Base-by-base conservation (phyloP, 2,888 invertebrate species). In the Leptothorax acervorum region DNA sequence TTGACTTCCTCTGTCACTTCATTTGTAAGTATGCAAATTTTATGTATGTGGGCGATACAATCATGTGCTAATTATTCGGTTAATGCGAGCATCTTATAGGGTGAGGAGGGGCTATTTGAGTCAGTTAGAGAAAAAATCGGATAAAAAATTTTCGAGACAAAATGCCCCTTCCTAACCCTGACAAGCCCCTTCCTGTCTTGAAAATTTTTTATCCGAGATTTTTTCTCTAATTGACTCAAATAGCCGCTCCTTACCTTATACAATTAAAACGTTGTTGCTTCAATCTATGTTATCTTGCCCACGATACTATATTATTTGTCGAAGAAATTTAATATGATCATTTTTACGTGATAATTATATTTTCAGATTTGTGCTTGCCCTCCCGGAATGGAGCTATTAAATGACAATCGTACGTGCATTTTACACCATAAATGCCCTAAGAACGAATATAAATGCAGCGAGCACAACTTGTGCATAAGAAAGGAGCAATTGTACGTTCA, bases 301-400 rank as follows among this genome's bases (percentile, higher is more conserved):
- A 45, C 12, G 18, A 70, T 23, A 31, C 12, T 18, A 12, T 65
- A n/a, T n/a, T 28, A 62, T 28, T 48, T 48, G 5, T 73, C 8
- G 1, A 48, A 39, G 11, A 74, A 73, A 23, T 71, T 45, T 48
- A 39, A 5, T 62, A 2, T 79, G 1, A 42, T 35, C 9, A 51
- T 5, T 11, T 23, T 79, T 75, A 28, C 12, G 15, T 68, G 1
- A 3, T 35, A 57, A 39, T 63, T 35, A 35, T 35, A 66, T 70
- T 78, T 78, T 12, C 85, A 94, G 91, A 91, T 94, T 2, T 96
- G 96, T 89, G 95, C 95, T 28, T 98, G 98, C 92, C 97, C 98
- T 0, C 94, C 96, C 0, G 97, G 97, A 0, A 95, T 96, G 93
- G 93, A 57, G 0, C 95, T 97, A 28, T 23, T 9, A 15, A 94